Base-by-base conservation (phyloP, 2,888 invertebrate genomes). In the Pteria penguin region DNA sequence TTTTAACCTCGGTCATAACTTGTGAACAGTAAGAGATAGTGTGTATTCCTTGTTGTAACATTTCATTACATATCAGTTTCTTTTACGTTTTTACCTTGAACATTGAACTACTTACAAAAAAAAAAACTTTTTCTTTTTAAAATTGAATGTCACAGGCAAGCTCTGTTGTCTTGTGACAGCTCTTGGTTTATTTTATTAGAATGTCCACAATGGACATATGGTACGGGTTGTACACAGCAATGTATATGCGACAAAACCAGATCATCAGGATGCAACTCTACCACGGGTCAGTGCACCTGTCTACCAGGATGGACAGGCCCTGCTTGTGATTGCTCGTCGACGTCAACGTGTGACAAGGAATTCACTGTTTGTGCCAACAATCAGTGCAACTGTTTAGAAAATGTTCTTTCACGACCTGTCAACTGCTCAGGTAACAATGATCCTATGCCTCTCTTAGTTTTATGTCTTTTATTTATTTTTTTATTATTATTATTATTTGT, bases 141-240 rank as follows among this genome's bases (percentile, higher is more conserved):
- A n/a, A n/a, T n/a, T n/a, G n/a, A n/a, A n/a, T n/a, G n/a, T n/a
- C n/a, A n/a, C n/a, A n/a, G n/a, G n/a, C n/a, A n/a, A n/a, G n/a
- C n/a, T n/a, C n/a, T n/a, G n/a, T n/a, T n/a, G n/a, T n/a, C n/a
- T n/a, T n/a, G n/a, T n/a, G n/a, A n/a, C n/a, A n/a, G n/a, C n/a
- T n/a, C n/a, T n/a, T n/a, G n/a, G n/a, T n/a, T 45, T 45, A 14
- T 45, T 45, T 45, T 18, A 8, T 60, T 27, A 60, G 60, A 18
- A 24, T 60, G 60, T 26, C 60, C 60, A 60, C 4, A 60, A 27
- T 60, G 60, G 60, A 60, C 24, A 27, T 60, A 60, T 27, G 27
- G 11, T 26, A 29, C 22, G 1, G 26, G 27, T 26, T 60, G 60
- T 27, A 26, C 60, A 60, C 4, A 26, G 24, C 4, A 4, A 14